phyloP scores from a whole-genome alignment of 53 echinoderm and acorn worm genomes.

The Arbacia lixula region DNA sequence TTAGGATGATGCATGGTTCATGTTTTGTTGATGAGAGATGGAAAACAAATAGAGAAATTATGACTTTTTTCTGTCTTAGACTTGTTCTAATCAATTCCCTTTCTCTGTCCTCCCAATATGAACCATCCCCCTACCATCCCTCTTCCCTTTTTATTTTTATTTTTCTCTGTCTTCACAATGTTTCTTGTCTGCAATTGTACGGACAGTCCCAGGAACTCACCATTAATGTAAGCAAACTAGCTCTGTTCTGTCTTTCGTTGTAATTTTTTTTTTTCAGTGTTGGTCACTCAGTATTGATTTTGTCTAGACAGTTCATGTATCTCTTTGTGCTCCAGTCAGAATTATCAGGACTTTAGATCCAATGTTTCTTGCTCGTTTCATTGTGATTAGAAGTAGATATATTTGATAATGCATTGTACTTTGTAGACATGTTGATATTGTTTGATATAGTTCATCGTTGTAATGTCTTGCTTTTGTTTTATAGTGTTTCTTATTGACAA shows the following conservation, averaged over 20 bases:
- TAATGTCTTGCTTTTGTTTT: too few species aligned
- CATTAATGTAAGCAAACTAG: constrained; percentile 51
- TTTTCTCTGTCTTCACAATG: constrained; percentile 49
- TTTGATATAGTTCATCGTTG: too few species aligned
- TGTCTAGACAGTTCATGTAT: too few species aligned
- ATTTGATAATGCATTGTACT: too few species aligned
- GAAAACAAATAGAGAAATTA: background rate
- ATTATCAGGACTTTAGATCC: too few species aligned
- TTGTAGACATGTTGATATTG: too few species aligned
- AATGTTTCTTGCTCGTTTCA: too few species aligned
- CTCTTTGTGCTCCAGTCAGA: too few species aligned
- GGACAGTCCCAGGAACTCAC: constrained; percentile 56
- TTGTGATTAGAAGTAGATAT: too few species aligned
- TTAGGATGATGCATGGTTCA: background rate
- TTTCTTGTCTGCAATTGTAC: constrained; percentile 55
- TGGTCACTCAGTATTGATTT: too few species aligned
- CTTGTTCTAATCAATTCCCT: constrained; percentile 41
- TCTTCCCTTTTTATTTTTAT: constrained; percentile 17
- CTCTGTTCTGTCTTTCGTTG: constrained; percentile 39
- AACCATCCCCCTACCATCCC: constrained; percentile 23
- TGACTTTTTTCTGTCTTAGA: constrained; percentile 34
- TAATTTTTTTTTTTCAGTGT: too few species aligned
- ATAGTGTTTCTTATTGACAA: too few species aligned
- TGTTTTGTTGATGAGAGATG: background rate
- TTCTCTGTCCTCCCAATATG: constrained; percentile 37